These are phyloP conservation scores for Antedon mediterranea DNA, from an alignment of 53 echinoderm and acorn worm genomes.

Conservation along the genomic window DNA sequence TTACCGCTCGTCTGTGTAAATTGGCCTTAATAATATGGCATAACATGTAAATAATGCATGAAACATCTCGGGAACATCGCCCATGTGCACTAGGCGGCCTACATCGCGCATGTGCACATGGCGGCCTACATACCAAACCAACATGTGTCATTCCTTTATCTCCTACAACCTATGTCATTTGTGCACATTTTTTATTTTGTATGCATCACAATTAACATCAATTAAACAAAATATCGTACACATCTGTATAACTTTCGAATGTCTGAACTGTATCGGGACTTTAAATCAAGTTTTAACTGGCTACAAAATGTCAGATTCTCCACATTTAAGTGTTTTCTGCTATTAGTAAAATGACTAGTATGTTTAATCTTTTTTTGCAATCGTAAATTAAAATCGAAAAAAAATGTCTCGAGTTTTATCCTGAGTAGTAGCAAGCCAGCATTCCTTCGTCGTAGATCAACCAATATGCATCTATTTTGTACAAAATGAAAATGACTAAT, in stretches of 20 bases:
- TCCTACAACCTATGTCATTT: not conserved
- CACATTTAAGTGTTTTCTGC: not conserved
- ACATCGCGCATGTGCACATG: not conserved
- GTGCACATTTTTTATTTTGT: not conserved
- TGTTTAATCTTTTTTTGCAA: not conserved
- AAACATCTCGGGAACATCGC: too few species aligned
- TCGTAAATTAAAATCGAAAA: not conserved
- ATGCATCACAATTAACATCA: not conserved
- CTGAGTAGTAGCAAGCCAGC: not conserved
- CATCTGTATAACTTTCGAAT: not conserved
- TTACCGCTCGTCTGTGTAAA: too few species aligned
- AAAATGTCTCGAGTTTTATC: too few species aligned
- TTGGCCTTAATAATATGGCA: too few species aligned
- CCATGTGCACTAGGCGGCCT: not conserved
- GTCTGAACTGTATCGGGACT: not conserved
- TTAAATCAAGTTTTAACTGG: not conserved
- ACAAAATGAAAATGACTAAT: not conserved
- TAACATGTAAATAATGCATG: too few species aligned
- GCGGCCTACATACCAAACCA: not conserved
- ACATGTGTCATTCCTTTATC: not conserved
- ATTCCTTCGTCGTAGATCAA: not conserved
- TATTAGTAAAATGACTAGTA: not conserved
- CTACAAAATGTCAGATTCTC: not conserved
- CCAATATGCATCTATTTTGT: not conserved
- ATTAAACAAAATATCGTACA: not conserved